phyloP scores from a whole-genome alignment of 2,113 vertebrate species.

The Mungos mungo region DNA sequence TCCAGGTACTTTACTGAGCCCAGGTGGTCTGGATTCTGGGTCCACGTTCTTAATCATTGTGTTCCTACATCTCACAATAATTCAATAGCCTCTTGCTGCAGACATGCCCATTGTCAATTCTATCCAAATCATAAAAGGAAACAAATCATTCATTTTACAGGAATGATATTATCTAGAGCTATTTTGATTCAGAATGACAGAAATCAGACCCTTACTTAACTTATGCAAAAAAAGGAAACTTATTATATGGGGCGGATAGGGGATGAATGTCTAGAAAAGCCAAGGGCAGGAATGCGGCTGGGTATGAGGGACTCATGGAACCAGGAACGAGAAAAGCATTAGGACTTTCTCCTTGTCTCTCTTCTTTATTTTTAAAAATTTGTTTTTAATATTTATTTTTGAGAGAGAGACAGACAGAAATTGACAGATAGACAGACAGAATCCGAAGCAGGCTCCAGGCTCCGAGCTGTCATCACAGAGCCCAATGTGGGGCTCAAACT shows the following conservation, averaged over 20 bases:
- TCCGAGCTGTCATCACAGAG: too few relatives aligned
- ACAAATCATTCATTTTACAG: neutral
- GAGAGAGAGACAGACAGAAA: too few relatives aligned
- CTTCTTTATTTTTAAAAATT: neutral
- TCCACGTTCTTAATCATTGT: fast-evolving
- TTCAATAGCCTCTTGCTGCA: neutral
- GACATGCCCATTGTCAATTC: neutral
- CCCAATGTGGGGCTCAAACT: too few relatives aligned
- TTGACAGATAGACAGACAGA: too few relatives aligned
- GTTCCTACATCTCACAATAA: neutral
- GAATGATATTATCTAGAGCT: neutral
- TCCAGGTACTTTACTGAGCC: neutral
- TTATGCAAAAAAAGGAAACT: neutral
- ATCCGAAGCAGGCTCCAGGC: too few relatives aligned
- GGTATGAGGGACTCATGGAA: neutral
- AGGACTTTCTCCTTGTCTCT: too few relatives aligned
- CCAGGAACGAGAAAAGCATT: neutral
- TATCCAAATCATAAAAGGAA: neutral
- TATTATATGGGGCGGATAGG: neutral
- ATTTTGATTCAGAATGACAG: conserved; percentile 11
- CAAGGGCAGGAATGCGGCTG: neutral
- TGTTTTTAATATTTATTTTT: too few relatives aligned
- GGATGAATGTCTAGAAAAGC: neutral
- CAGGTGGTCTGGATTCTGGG: neutral
- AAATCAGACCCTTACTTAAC: neutral